Percentiles rank a stretch among this genome's conserved stretches.
Conservation (phyloP, 2,113 vertebrate species). For the Caretta caretta region DNA sequence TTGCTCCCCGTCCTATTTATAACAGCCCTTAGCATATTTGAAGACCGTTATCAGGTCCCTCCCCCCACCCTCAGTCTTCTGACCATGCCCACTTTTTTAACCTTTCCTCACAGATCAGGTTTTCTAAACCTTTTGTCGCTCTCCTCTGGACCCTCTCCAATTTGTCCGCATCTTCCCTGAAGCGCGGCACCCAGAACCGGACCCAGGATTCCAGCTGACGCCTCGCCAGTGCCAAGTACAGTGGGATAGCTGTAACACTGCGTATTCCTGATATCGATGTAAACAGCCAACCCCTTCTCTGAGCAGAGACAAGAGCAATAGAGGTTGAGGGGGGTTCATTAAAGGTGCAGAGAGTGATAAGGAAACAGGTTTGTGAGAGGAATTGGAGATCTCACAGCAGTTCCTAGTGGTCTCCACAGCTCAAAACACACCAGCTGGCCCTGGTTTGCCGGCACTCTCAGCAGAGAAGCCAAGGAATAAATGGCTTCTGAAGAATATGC, state of each 20-base stretch:
- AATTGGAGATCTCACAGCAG: neutral
- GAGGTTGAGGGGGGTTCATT: neutral
- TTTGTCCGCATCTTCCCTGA: no score
- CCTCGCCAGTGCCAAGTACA: neutral
- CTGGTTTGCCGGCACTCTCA: neutral
- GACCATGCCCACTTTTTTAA: no score
- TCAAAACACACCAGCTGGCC: neutral
- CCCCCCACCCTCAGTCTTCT: no score
- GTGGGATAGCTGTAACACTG: neutral
- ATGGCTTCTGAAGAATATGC: neutral
- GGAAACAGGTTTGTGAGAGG: neutral
- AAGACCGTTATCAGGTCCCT: no score
- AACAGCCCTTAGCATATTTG: no score
- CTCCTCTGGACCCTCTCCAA: no score
- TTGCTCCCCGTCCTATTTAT: no score
- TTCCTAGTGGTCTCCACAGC: neutral
- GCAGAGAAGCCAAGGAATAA: neutral
- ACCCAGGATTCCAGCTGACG: no score
- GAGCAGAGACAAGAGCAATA: neutral
- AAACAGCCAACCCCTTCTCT: neutral
- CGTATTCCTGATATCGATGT: neutral
- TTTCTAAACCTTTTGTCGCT: no score
- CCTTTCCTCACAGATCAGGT: no score
- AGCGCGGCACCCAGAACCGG: no score
- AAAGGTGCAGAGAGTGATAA: neutral